phyloP scores from a whole-genome alignment of 2,888 invertebrate genomes.

The Tiliacea aurago region DNA sequence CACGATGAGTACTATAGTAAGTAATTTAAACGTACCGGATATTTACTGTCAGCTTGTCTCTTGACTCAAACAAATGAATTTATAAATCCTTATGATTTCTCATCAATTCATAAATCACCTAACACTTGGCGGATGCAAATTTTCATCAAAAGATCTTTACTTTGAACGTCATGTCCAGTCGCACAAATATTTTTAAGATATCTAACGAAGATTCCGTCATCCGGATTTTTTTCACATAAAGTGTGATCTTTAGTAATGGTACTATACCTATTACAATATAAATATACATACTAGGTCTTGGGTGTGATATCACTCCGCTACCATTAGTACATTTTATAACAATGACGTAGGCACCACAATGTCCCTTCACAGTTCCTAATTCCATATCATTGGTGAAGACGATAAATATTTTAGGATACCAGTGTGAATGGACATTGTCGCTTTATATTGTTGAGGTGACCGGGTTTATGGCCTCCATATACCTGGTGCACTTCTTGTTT shows the following conservation, averaged over 20 bases:
- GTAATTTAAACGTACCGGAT: neutral
- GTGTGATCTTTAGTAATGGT: neutral
- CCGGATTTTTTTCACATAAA: neutral
- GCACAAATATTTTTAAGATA: neutral
- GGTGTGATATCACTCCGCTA: slow-evolving; percentile 34
- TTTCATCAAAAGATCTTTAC: neutral
- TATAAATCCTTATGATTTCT: slow-evolving; percentile 1
- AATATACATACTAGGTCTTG: neutral
- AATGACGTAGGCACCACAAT: slow-evolving; percentile 69
- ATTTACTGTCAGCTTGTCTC: neutral
- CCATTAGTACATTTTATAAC: slow-evolving; percentile 60
- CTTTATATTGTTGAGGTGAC: slow-evolving; percentile 80
- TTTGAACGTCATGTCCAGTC: neutral
- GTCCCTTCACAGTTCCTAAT: slow-evolving; percentile 63
- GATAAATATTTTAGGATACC: slow-evolving; percentile 85
- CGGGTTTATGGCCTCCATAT: slow-evolving; percentile 82
- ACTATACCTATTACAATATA: neutral
- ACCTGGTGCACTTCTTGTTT: slow-evolving; percentile 73
- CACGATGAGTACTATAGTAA: neutral
- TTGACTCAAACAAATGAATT: neutral
- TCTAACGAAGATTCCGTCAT: too few species aligned
- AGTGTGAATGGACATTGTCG: slow-evolving; percentile 85
- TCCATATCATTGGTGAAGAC: slow-evolving; percentile 64
- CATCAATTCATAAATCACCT: neutral
- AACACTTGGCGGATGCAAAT: neutral